Base-by-base conservation (phyloP, 2,888 invertebrate species). In the Achlya flavicornis region DNA sequence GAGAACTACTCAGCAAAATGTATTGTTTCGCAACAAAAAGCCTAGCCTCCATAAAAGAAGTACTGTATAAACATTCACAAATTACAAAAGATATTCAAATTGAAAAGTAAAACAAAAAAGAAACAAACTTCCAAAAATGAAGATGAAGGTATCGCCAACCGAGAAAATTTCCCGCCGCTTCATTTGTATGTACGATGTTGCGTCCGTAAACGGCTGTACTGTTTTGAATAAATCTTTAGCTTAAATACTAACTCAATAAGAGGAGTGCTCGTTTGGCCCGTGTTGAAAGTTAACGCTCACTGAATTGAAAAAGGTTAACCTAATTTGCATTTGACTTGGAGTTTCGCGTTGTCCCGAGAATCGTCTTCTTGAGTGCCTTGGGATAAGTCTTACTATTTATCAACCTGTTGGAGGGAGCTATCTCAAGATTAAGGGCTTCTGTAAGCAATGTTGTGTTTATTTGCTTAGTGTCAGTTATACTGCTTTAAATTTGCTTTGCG, bases 171-270 rank as follows among this genome's bases (percentile, higher is more conserved):
- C 70, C 59, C 66, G 62, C 61, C 19, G 53, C 67, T 71, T 88
- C 84, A 89, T 90, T 89, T 84, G 81, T 90, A 90, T 90, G 87
- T 83, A 77, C 73, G 71, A 63, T 68, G 66, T 72, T 67, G 69
- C 69, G 64, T 66, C 77, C 70, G 70, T 84, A 86, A 88, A 84
- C 80, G 84, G 78, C 80, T 80, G 83, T 87, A 80, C 86, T 89
- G 84, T 86, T 90, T 90, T 87, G 86, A 89, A 90, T 90, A 90
- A 90, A 90, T 89, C 89, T 84, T 81, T 74, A 77, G 79, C 82
- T 86, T 86, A 87, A 89, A 89, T 86, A 88, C 86, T 90, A 89
- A 89, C 88, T 88, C 85, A 89, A 89, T 90, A 88, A 88, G 82
- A 70, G 66, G 69, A 80, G 72, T 68, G 76, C 84, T 86, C 85